Base-by-base conservation (phyloP, 2,797 vertebrate species). In the Schizopygopsis pylzovi region DNA sequence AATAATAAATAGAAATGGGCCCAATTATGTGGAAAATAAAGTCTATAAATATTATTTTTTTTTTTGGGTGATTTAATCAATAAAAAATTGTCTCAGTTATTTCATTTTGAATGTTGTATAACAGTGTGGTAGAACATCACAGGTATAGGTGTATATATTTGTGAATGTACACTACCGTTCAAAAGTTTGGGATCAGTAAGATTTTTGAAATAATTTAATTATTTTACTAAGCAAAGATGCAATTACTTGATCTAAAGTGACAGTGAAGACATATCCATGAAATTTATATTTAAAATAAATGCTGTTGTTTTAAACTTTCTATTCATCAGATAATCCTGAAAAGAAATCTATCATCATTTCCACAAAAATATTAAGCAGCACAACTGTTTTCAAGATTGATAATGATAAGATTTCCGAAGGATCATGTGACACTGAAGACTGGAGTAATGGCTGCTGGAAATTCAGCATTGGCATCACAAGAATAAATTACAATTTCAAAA, bases 71-170 rank as follows among this genome's bases (percentile, higher is more conserved):
- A 63, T 28, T 63, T 33, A 33, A 65, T 65, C 25, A 75, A 9
- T 4, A 16, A 1, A 0, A 13, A 39, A 39, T 76, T 1, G 56
- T 56, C 11, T 39, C 20, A 13, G 3, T 20, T 56, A 56, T 33
- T 54, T 39, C 13, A 1, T 39, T 59, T 77, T 15, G n/a, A 12
- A 13, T 11, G 39, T 77, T 13, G 33, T 22, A 56, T 67, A 16
- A 33, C 3, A 37, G 63, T 16, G 37, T 25, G 28, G 63, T 10
- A 54, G 49, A 67, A 18, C 63, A 67, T 67, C 28, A 56, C 28
- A 76, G 33, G 28, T 76, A 76, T 52, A 33, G 6, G 45, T 52
- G 20, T 71, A n/a, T 70, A 41, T 72, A 72, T 72, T 18, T 75
- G 72, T 12, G 3, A 5, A 28, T 25, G 12, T 22, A 54, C 20